phyloP scores from a whole-genome alignment of 2,113 vertebrate genomes.

The Paraplagusia blochii region DNA sequence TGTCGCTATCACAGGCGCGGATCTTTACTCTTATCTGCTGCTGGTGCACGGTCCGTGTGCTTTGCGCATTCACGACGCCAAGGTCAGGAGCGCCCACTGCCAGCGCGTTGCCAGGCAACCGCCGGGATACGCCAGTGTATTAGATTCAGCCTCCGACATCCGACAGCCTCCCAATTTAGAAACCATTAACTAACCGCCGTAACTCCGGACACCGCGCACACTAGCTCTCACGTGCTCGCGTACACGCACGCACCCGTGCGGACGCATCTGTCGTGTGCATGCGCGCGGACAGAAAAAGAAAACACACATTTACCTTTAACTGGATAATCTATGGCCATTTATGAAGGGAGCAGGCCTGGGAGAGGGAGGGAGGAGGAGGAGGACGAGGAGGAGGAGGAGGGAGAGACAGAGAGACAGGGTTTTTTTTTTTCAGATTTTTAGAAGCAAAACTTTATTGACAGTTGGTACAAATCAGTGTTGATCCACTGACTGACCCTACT shows the following conservation, averaged over 20 bases:
- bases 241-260: slow-evolving; percentile 8
- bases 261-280: neutral
- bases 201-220: slow-evolving; percentile 27
- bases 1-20: slow-evolving; percentile 49
- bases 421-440: no score
- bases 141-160: slow-evolving; percentile 57
- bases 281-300: no score
- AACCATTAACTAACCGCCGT: slow-evolving; percentile 57
- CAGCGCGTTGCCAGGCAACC: slow-evolving; percentile 79
- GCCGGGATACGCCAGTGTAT: slow-evolving; percentile 69
- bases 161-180: slow-evolving; percentile 63
- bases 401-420: no score
- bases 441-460: no score
- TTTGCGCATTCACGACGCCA: slow-evolving; percentile 77
- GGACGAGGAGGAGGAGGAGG: no score
- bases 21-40: slow-evolving; percentile 65
- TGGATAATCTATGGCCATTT: no score
- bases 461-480: no score
- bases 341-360: no score
- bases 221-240: no score
- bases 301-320: no score
- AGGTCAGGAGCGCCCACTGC: slow-evolving; percentile 78
- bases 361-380: no score
- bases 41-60: slow-evolving; percentile 63
- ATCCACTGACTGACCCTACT: no score